A percentile compares a stretch with the other conserved stretches of the same genome.
These are phyloP conservation scores for Propithecus deckenii DNA, from an alignment of 2,797 vertebrate species.

Conservation along the genomic window DNA sequence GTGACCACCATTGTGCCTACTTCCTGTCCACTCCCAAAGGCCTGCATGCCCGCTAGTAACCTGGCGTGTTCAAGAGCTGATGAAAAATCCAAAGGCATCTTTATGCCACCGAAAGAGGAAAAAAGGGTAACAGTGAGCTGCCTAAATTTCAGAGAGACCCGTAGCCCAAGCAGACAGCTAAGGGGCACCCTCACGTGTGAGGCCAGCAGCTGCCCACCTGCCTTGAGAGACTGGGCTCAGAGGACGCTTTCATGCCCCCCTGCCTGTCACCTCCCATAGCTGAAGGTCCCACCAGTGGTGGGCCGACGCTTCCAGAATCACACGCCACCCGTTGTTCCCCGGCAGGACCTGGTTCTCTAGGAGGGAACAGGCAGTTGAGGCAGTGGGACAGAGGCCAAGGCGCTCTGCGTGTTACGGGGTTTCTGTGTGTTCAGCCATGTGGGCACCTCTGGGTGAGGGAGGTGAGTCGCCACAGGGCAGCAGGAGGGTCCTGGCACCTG, in stretches of 20 bases:
- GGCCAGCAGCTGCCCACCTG: not conserved
- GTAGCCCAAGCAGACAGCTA: not conserved
- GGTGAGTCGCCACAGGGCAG: not conserved
- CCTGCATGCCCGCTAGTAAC: fast-evolving
- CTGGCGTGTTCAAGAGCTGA: not conserved
- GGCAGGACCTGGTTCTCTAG: not conserved
- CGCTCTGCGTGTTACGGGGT: not conserved
- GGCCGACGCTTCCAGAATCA: not conserved
- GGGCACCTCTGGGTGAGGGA: not conserved
- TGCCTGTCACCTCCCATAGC: not conserved
- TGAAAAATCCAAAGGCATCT: not conserved
- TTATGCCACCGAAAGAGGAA: not conserved
- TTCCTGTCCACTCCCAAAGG: not conserved
- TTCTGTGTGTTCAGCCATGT: not conserved
- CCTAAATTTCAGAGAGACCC: not conserved
- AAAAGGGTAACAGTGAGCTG: not conserved
- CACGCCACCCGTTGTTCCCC: fast-evolving
- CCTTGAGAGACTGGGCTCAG: fast-evolving
- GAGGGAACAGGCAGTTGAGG: not conserved
- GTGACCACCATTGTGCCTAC: fast-evolving
- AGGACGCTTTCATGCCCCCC: fast-evolving
- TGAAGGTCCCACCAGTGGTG: not conserved
- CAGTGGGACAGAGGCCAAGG: not conserved
- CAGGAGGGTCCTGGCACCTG: not conserved
- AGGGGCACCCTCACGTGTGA: not conserved